Base-by-base conservation (phyloP, 2,113 vertebrate genomes). In the Notechis scutatus region DNA sequence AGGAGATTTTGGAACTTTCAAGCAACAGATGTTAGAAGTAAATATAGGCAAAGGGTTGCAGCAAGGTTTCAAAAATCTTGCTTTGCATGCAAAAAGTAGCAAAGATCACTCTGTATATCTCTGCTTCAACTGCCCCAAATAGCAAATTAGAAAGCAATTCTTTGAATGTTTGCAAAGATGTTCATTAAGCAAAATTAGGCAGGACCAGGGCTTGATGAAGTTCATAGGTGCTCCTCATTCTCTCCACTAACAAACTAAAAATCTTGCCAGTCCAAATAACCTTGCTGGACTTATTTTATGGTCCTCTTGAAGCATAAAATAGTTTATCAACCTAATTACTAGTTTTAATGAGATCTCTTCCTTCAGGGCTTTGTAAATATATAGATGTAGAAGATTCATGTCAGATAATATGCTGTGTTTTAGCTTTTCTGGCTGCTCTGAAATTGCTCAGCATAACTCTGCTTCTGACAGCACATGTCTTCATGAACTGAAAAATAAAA, bases 261-360 rank as follows among this genome's bases (percentile, higher is more conserved):
- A 34, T 90, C 50, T 50, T 85, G 54, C 42, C 42, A 50, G 15
- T 50, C 55, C 21, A 93, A 90, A n/a, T 56, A 93, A 86, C 4
- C n/a, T 74, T 90, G 21, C 92, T 90, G 69, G 29, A 15, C 21
- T 87, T 86, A 56, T 57, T 87, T 87, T 57, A 54, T 64, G 45
- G 47, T 87, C 29, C 81, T 90, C 92, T 93, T 87, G 92, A 90
- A 93, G 64, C 42, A 90, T 55, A 69, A 61, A 54, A 89, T 56
- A 89, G 18, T 93, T 90, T 90, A 86, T 90, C 89, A 93, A 61
- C 47, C 88, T 90, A 85, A 50, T 74, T 59, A 55, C 52, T 26
- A 24, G n/a, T 90, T 93, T 90, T 93, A 90, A 93, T 93, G 88
- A 64, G 45, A 86, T 87, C 81, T 34, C 56, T 87, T 93, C 90